Conservation (phyloP, 37 sponge, comb jelly and placozoan species). For the Agelas oroides region DNA sequence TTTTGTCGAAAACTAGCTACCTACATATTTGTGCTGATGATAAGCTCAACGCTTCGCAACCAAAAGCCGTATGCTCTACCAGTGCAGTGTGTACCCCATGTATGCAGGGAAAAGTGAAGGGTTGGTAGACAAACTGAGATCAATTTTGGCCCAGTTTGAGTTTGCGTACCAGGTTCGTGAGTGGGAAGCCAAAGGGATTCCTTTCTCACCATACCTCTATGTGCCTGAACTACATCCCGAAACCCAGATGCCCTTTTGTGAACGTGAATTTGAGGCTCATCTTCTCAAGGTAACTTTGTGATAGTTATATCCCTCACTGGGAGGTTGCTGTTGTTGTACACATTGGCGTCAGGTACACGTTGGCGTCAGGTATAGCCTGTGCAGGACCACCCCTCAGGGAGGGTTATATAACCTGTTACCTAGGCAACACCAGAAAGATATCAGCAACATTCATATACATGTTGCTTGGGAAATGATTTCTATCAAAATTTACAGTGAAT, state of each 20-base stretch:
- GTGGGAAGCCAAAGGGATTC: conserved; percentile 7
- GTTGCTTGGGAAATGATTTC: too few species aligned
- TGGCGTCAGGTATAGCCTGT: too few species aligned
- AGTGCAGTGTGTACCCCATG: not conserved
- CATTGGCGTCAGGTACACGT: too few species aligned
- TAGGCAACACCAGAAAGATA: too few species aligned
- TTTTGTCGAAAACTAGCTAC: conserved; percentile 36
- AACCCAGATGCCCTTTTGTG: conserved; percentile 7
- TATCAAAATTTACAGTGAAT: too few species aligned
- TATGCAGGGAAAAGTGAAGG: not conserved
- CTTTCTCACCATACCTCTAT: not conserved
- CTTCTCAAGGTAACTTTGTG: conserved; percentile 23
- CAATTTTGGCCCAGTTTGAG: conserved; percentile 14
- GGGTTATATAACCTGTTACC: too few species aligned
- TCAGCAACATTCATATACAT: too few species aligned
- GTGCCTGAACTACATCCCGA: conserved; percentile 16
- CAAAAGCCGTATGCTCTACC: conserved; percentile 59
- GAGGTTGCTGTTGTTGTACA: too few species aligned
- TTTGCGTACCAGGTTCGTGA: not conserved
- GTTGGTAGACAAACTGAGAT: not conserved
- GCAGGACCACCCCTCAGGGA: too few species aligned
- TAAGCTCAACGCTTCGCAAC: too few species aligned
- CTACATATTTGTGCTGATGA: not conserved
- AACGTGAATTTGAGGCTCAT: conserved; percentile 37
- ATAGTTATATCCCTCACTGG: not conserved